Base-by-base conservation (phyloP, 2,888 invertebrate species). In the Petrolisthes cinctipes region DNA sequence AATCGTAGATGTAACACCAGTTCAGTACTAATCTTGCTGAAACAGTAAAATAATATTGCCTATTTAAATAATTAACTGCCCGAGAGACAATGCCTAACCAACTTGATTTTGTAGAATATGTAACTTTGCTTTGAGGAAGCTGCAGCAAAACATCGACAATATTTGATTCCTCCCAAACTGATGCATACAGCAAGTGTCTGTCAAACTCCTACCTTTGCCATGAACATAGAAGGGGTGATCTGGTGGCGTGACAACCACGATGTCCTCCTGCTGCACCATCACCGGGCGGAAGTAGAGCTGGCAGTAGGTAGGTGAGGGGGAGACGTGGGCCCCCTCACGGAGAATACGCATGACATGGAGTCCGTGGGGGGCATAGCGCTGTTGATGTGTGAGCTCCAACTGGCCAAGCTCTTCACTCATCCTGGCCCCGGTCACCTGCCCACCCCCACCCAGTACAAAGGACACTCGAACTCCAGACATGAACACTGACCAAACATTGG, bases 161-260 rank as follows among this genome's bases (percentile, higher is more conserved):
- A 37, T 37, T 37, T 1, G 37, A 37, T 2, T 1, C 37, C 37
- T 37, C 37, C 37, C 37, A 37, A 37, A 37, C 37, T 37, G 37
- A 37, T 37, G 37, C n/a, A 92, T 92, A 4, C 93, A 93, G 84
- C 93, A 93, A 93, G 93, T 93, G 68, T 93, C 93, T 93, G 91
- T 1, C n/a, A 3, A n/a, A 5, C 78, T 61, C 89, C 68, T 91
- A 92, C 93, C 93, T 92, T 92, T 92, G 66, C 92, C 92, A 90
- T 92, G 92, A 23, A 93, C 93, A 91, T 92, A 92, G 91, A 93
- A 93, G 20, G 93, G 93, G 90, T 93, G 93, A 86, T 92, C 92
- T 14, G 91, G 90, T 5, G 91, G 90, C 9, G 86, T 86, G 17
- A 90, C 83, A 7, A 88, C 90, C 86, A 88, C 86, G 66, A 89